A percentile compares a stretch with the other conserved stretches of the same genome.
These are phyloP conservation scores for Zelostemma sp. DNA, from an alignment of 1,140 invertebrate genomes.

Conservation along the genomic window DNA sequence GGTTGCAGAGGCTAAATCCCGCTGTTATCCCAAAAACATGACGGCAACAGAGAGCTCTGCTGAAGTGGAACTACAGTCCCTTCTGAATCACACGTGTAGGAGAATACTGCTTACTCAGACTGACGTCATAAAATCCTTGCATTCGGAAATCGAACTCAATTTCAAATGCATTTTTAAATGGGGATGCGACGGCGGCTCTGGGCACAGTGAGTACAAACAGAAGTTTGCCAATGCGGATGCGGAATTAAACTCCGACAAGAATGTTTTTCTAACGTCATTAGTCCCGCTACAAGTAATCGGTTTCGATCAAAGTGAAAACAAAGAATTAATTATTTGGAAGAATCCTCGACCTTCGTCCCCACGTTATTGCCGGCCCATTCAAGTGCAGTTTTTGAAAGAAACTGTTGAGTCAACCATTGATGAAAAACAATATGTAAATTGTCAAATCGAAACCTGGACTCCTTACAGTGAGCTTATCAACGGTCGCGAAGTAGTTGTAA, in stretches of 20 bases:
- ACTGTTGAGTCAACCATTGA: background rate
- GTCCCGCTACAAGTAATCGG: constrained; percentile 24
- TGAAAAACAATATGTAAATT: constrained; percentile 11
- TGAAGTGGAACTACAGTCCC: constrained; percentile 31
- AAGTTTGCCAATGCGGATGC: constrained; percentile 15
- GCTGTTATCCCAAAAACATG: constrained; percentile 19
- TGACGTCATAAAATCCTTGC: constrained; percentile 27
- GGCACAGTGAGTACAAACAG: constrained; percentile 34
- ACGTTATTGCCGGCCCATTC: constrained; percentile 20
- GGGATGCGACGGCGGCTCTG: constrained; percentile 32
- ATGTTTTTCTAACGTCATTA: constrained; percentile 29
- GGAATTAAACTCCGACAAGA: constrained; percentile 18
- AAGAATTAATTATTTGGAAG: constrained; percentile 24
- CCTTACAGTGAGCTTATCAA: background rate
- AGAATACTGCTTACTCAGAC: constrained; percentile 19
- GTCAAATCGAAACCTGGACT: constrained; percentile 13
- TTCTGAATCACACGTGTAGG: constrained; percentile 30
- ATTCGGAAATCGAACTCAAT: constrained; percentile 7
- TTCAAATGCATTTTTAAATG: constrained; percentile 36
- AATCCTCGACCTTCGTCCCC: constrained; percentile 17
- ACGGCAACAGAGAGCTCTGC: constrained; percentile 22
- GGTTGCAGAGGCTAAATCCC: constrained; percentile 23
- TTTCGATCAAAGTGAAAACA: background rate
- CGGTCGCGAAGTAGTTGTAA: background rate
- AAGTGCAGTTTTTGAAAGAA: constrained; percentile 6